Evolutionary conservation across 2,888 invertebrate species (phyloP), one percentile per base, ranked within the genome.

Genomic region (Drosophila ezoana): DNA sequence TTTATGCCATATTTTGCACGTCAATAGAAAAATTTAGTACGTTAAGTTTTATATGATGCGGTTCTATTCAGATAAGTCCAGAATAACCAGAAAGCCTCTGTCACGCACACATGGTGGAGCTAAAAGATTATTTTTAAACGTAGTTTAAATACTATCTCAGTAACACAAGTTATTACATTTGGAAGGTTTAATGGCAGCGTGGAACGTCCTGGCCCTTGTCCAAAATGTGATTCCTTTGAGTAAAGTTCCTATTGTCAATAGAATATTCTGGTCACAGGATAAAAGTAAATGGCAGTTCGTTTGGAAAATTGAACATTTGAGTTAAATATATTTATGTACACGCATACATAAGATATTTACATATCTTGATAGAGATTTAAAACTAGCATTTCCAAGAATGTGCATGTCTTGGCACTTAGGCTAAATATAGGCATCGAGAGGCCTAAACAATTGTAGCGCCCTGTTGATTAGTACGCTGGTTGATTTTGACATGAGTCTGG

Each of bases 401-500:
- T 60, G 43, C 6, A 40, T 51, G 49, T 62, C 40, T 52, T 47
- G 52, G 35, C 33, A 59, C 51, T 83, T 41, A 59, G 53, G 38
- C 57, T 82, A 77, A 56, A 33, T 14, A 13, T 2, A n/a, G 4
- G 10, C 33, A 2, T 3, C 11, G 5, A 37, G n/a, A 10, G 23
- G 23, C 4, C 54, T 89, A 91, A 23, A 92, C 66, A 60, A 96
- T 95, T 90, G 93, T 94, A 87, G 95, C 95, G 54, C 96, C 96
- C 90, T 96, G 96, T 69, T 96, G 93, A 90, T 96, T 96, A 87
- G 94, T 94, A 90, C 93, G 95, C 84, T 96, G 96, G 91, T 97
- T 97, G 71, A 96, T 91, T 86, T 95, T 92, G 49, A 96, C 95
- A 91, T 96, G 96, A 89, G 95, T 95, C 89, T 97, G 96, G 4